Conservation (phyloP, 1,140 invertebrate species). For the Bombus pascuorum region DNA sequence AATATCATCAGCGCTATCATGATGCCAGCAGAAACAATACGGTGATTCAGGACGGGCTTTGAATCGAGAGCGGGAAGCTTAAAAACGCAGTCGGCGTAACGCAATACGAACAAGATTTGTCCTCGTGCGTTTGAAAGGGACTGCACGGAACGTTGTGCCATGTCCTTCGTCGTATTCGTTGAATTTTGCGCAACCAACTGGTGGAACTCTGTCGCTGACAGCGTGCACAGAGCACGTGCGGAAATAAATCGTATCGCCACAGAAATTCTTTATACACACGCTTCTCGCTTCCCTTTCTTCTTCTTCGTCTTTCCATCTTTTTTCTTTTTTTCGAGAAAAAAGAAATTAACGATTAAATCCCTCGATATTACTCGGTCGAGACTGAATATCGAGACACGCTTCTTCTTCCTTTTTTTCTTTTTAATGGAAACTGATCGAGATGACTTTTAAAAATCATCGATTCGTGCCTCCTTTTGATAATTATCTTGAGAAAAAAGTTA, state of each 20-base stretch:
- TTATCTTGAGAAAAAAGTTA: not conserved
- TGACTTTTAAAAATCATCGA: slow-evolving; percentile 1
- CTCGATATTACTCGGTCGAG: not conserved
- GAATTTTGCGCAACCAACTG: slow-evolving; percentile 62
- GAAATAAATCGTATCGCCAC: slow-evolving; percentile 40
- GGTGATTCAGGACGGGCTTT: slow-evolving; percentile 27
- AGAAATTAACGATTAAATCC: not conserved
- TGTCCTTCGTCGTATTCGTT: slow-evolving; percentile 68
- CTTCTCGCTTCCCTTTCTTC: not conserved
- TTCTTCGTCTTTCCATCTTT: too few species aligned
- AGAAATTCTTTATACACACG: not conserved
- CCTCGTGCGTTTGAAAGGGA: slow-evolving; percentile 66
- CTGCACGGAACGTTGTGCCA: slow-evolving; percentile 41
- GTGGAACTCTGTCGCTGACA: slow-evolving; percentile 39
- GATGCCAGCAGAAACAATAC: slow-evolving; percentile 21
- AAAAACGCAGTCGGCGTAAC: slow-evolving; percentile 51
- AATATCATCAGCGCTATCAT: not conserved
- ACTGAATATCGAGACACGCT: not conserved
- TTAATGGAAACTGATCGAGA: not conserved
- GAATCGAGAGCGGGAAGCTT: slow-evolving; percentile 46
- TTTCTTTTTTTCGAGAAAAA: not conserved
- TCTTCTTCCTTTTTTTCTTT: not conserved
- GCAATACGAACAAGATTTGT: slow-evolving; percentile 50
- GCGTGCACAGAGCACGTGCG: slow-evolving; percentile 29
- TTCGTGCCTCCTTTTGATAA: not conserved